Conservation (phyloP, 2,113 vertebrate genomes). For the Gymnogyps californianus region DNA sequence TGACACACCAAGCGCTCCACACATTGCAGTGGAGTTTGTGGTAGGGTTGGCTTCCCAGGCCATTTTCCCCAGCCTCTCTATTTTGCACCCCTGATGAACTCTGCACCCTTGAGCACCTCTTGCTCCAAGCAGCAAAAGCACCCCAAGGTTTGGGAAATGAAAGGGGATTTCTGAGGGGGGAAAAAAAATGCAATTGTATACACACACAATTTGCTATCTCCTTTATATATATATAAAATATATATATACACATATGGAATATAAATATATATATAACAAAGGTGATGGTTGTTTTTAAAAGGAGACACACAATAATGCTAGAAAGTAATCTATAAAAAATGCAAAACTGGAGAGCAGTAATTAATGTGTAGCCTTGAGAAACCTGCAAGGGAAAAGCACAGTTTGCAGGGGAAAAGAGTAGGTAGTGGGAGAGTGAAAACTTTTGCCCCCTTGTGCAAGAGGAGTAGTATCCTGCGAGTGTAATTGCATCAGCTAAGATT, state of each 20-base stretch:
- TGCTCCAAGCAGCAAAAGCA: not conserved
- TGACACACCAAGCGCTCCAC: not conserved
- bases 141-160: not conserved
- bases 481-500: not conserved
- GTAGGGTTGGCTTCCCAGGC: not conserved
- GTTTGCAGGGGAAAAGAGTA: not conserved
- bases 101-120: not conserved
- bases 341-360: not conserved
- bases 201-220: no score
- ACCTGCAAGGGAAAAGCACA: not conserved
- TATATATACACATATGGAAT: not conserved
- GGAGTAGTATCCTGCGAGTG: not conserved
- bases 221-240: not conserved
- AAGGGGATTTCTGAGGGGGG: not conserved
- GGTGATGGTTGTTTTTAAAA: not conserved
- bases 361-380: not conserved
- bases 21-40: not conserved
- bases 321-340: not conserved
- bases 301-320: not conserved
- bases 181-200: not conserved
- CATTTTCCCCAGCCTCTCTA: accelerated
- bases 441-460: not conserved
- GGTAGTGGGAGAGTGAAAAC: not conserved
- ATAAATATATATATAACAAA: not conserved
- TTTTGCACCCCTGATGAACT: not conserved